Conservation (phyloP, 2,888 invertebrate species). For the Augochlorella aurata region DNA sequence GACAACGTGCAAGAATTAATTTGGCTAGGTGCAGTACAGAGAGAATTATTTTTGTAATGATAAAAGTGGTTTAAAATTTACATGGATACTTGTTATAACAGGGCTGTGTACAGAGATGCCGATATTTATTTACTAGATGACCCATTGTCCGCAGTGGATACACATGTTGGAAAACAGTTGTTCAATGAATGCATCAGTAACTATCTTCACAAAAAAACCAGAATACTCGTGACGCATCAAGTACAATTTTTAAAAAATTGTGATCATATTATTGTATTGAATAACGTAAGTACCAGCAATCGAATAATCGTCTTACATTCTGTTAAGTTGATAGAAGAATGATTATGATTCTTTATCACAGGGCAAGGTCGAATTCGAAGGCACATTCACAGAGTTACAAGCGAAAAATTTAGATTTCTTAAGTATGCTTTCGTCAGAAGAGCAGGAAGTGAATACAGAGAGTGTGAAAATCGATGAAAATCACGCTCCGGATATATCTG, state of each 20-base stretch:
- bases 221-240: conserved; percentile 92
- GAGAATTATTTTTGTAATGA: background rate
- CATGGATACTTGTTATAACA: conserved; percentile 46
- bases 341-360: conserved; percentile 70
- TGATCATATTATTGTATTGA: conserved; percentile 86
- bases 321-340: background rate
- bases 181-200: conserved; percentile 89
- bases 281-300: conserved; percentile 84
- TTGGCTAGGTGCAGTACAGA: conserved; percentile 84
- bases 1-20: conserved; percentile 91
- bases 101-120: conserved; percentile 90
- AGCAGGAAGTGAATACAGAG: conserved; percentile 54
- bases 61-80: background rate
- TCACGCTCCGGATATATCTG: conserved; percentile 34
- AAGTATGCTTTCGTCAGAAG: conserved; percentile 80
- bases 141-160: conserved; percentile 91
- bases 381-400: conserved; percentile 84
- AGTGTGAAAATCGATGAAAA: conserved; percentile 69
- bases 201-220: conserved; percentile 86
- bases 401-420: conserved; percentile 83
- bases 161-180: conserved; percentile 89
- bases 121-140: conserved; percentile 91
- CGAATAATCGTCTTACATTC: background rate
- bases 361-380: conserved; percentile 86
- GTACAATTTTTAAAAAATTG: conserved; percentile 89